Evolutionary conservation across 2,888 invertebrate genomes (phyloP).

Genomic region (Orthosia gracilis): DNA sequence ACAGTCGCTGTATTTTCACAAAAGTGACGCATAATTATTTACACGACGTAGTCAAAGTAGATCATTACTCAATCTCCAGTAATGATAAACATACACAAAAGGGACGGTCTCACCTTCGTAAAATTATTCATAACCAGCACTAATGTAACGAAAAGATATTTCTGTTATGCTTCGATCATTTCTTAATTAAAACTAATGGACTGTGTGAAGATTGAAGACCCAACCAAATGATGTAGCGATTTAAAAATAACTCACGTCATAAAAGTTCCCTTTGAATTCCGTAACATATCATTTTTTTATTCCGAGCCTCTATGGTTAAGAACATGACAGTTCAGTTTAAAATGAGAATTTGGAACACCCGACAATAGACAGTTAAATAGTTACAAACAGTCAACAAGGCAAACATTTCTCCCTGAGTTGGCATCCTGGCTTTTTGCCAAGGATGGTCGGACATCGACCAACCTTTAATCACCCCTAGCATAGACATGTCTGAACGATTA

Average conservation of each 20-base stretch:
- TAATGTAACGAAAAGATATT: constrained; percentile 32
- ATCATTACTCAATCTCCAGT: background rate
- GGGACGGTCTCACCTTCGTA: constrained; percentile 3
- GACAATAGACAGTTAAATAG: constrained; percentile 74
- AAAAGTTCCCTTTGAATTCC: constrained; percentile 42
- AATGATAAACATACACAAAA: constrained; percentile 15
- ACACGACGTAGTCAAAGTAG: background rate
- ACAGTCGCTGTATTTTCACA: background rate
- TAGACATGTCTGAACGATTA: constrained; percentile 68
- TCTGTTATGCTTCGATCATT: constrained; percentile 34
- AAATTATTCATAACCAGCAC: constrained; percentile 4
- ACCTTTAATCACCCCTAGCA: constrained; percentile 80
- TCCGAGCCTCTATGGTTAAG: constrained; percentile 7
- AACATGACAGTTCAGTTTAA: constrained; percentile 54
- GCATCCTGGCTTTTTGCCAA: constrained; percentile 83
- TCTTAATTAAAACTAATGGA: constrained; percentile 53
- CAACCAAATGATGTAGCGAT: constrained; percentile 37
- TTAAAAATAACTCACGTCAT: constrained; percentile 55
- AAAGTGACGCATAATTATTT: background rate
- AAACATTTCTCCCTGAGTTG: constrained; percentile 66
- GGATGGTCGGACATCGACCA: constrained; percentile 84
- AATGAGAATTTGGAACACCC: constrained; percentile 69
- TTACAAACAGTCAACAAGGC: constrained; percentile 75
- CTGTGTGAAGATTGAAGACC: constrained; percentile 27
- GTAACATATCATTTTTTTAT: constrained; percentile 6